These are phyloP conservation scores for Antigone vipio DNA, from an alignment of 2,113 vertebrate genomes.

Conservation along the genomic window DNA sequence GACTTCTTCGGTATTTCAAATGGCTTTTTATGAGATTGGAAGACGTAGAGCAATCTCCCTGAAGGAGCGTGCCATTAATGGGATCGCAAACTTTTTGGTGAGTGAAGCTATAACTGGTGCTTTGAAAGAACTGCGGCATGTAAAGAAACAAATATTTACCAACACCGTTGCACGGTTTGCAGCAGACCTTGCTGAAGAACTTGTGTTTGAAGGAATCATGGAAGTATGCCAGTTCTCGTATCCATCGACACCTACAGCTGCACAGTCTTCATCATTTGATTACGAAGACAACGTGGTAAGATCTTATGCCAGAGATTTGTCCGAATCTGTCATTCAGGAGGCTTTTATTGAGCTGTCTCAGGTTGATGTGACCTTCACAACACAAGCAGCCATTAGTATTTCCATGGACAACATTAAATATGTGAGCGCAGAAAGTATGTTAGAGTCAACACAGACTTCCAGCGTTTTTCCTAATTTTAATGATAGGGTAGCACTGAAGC, in stretches of 20 bases:
- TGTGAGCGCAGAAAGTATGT: constrained; percentile 78
- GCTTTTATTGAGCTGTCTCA: constrained; percentile 97
- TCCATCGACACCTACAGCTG: constrained; percentile 82
- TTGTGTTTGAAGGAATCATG: constrained; percentile 98
- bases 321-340: constrained; percentile 96
- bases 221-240: constrained; percentile 97
- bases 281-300: constrained; percentile 86
- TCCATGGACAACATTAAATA: constrained; percentile 88
- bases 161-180: constrained; percentile 88
- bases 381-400: constrained; percentile 92
- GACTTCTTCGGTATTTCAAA: constrained; percentile 93
- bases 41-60: constrained; percentile 85
- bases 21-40: constrained; percentile 96
- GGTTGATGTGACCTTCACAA: constrained; percentile 88
- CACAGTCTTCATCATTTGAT: constrained; percentile 77
- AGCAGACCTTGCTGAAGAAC: constrained; percentile 92
- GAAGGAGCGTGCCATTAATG: constrained; percentile 88
- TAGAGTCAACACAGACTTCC: constrained; percentile 74
- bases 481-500: constrained; percentile 46
- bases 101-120: constrained; percentile 90
- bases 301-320: constrained; percentile 92
- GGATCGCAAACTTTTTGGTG: constrained; percentile 88
- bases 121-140: constrained; percentile 85
- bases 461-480: constrained; percentile 70
- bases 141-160: constrained; percentile 95